Evolutionary conservation across 2,797 vertebrate genomes (phyloP).

Genomic region (Phataginus tricuspis): DNA sequence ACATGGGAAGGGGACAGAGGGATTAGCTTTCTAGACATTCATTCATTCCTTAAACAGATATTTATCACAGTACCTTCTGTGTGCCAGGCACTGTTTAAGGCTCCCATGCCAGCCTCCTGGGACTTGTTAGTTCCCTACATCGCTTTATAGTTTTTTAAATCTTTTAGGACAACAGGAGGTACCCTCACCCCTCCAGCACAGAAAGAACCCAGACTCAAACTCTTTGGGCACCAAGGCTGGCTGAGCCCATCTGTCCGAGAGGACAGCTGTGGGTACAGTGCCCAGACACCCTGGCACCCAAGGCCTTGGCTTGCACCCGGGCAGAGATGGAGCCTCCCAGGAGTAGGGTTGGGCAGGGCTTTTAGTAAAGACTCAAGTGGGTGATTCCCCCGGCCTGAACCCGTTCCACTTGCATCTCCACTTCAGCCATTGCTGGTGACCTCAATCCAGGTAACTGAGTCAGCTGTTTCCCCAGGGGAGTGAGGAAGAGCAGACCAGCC

Average conservation of each 20-base stretch:
- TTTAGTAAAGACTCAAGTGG: slow-evolving; percentile 67
- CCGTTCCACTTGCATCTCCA: slow-evolving; percentile 78
- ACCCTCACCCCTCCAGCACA: background rate
- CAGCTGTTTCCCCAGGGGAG: slow-evolving; percentile 65
- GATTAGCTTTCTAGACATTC: slow-evolving; percentile 15
- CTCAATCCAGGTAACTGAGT: slow-evolving; percentile 80
- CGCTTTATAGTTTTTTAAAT: background rate
- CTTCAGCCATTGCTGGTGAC: slow-evolving; percentile 67
- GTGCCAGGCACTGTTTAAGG: background rate
- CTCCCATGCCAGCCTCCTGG: background rate
- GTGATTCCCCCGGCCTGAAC: slow-evolving; percentile 73
- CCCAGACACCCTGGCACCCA: background rate
- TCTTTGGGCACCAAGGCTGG: background rate
- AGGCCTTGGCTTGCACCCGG: background rate
- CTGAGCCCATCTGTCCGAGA: background rate
- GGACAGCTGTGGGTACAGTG: no score
- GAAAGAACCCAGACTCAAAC: background rate
- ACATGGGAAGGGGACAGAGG: background rate
- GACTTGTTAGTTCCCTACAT: background rate
- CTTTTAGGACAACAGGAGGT: background rate
- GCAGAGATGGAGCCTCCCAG: slow-evolving; percentile 45
- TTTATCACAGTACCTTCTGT: background rate
- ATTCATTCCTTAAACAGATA: background rate
- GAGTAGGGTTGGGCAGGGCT: slow-evolving; percentile 66
- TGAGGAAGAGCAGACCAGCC: background rate